Conservation (phyloP, 2,113 vertebrate genomes). For the Pogonocichla stellata region DNA sequence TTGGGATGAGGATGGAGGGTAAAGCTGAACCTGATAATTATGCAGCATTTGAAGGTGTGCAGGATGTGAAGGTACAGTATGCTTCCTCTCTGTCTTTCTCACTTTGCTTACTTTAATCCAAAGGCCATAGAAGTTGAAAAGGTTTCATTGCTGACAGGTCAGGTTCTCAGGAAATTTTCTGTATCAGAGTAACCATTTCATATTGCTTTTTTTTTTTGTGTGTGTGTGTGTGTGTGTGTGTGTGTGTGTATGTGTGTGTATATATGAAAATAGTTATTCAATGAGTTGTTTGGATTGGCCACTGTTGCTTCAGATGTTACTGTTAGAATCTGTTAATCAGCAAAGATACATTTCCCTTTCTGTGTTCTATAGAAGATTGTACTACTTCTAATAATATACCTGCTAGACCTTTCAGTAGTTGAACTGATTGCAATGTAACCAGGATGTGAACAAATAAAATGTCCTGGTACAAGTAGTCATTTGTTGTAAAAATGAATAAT, state of each 20-base stretch:
- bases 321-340: neutral
- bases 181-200: neutral
- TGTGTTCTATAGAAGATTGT: neutral
- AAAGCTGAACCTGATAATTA: neutral
- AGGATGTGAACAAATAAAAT: neutral
- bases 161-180: neutral
- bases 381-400: neutral
- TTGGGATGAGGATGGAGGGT: neutral
- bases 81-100: neutral
- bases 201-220: neutral
- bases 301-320: neutral
- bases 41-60: neutral
- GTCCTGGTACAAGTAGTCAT: neutral
- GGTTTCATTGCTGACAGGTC: neutral
- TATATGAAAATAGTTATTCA: neutral
- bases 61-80: neutral
- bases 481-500: neutral
- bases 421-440: neutral
- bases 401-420: neutral
- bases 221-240: too few species aligned
- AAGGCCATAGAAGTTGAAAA: neutral
- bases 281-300: neutral
- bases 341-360: neutral
- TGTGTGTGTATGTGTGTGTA: neutral
- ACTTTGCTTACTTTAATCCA: neutral